phyloP scores from a whole-genome alignment of 2,888 invertebrate genomes.

The Eristalis arbustorum region DNA sequence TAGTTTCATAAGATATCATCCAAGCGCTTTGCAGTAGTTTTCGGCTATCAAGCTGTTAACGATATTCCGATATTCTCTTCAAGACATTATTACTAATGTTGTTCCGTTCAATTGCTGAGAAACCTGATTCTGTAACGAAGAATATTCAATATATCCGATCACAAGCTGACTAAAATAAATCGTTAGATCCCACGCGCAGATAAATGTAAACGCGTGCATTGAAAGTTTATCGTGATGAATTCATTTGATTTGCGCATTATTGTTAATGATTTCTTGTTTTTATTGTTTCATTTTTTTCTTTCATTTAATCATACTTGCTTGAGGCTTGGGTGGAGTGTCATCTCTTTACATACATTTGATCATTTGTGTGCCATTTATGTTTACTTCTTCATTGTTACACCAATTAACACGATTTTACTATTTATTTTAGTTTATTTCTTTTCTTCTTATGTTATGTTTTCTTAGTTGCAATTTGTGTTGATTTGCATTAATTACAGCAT shows the following conservation, averaged over 20 bases:
- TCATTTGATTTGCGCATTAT: too few relatives aligned
- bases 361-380: background rate
- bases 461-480: conserved; percentile 19
- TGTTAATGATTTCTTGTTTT: background rate
- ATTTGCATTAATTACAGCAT: background rate
- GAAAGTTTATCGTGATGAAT: too few relatives aligned
- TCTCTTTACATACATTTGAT: background rate
- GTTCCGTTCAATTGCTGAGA: too few relatives aligned
- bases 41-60: background rate
- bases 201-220: too few relatives aligned
- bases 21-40: background rate
- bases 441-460: conserved; percentile 19
- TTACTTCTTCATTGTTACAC: background rate
- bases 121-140: too few relatives aligned
- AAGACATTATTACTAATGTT: too few relatives aligned
- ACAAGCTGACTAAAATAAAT: too few relatives aligned
- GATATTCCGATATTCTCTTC: too few relatives aligned
- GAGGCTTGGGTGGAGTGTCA: background rate
- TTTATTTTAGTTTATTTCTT: background rate
- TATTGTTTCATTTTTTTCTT: background rate
- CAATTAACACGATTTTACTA: conserved; percentile 18
- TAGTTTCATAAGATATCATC: background rate
- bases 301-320: conserved; percentile 5
- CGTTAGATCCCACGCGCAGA: too few relatives aligned
- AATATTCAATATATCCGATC: too few relatives aligned